Conservation (phyloP, 2,888 invertebrate species). For the Pammene fasciana region DNA sequence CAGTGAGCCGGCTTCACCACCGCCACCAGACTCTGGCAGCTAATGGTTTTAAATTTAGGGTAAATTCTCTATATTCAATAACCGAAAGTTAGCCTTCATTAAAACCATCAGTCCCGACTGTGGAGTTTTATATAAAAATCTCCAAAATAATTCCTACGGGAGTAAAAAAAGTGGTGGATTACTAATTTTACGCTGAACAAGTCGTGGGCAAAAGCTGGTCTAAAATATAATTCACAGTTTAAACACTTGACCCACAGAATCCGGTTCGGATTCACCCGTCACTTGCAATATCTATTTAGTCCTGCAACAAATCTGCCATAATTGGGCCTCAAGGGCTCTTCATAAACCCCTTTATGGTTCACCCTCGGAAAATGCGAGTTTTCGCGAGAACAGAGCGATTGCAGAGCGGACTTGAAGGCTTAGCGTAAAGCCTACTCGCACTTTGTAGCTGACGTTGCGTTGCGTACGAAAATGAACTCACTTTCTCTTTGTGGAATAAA, state of each 20-base stretch:
- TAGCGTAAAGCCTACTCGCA: neutral
- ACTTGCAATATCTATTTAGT: conserved; percentile 10
- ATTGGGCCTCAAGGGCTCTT: conserved; percentile 25
- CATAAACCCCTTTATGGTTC: conserved; percentile 23
- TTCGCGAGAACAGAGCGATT: conserved; percentile 8
- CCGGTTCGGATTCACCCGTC: conserved; percentile 6
- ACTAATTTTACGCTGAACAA: too few relatives aligned
- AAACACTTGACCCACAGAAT: neutral
- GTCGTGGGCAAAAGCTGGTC: too few relatives aligned
- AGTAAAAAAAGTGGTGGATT: too few relatives aligned
- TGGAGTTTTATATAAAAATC: too few relatives aligned
- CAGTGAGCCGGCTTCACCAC: neutral
- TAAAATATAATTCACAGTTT: neutral
- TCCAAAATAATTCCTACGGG: too few relatives aligned
- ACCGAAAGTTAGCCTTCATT: too few relatives aligned
- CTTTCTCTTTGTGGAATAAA: neutral
- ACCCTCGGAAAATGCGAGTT: conserved; percentile 19
- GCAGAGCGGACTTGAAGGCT: conserved; percentile 18
- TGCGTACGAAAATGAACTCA: neutral
- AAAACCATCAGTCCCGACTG: too few relatives aligned
- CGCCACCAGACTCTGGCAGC: neutral
- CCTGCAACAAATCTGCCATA: conserved; percentile 29
- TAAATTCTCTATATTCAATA: too few relatives aligned
- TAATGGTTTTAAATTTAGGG: too few relatives aligned
- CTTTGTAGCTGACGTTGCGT: neutral